phyloP scores from a whole-genome alignment of 2,797 vertebrate species.

The Notolabrus celidotus region DNA sequence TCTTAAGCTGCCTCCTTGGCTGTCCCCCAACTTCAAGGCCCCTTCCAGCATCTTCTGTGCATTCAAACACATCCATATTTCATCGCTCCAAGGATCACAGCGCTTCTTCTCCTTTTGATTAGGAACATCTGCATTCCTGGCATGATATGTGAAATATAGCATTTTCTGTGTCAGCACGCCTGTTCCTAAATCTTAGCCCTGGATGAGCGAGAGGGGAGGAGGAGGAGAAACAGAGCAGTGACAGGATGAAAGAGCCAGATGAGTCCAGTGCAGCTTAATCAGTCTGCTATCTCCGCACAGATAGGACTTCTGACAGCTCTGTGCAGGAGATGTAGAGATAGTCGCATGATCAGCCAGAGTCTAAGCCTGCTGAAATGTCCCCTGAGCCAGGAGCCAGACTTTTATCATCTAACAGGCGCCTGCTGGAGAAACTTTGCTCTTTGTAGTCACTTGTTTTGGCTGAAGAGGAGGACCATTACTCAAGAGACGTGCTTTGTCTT shows the following conservation, averaged over 20 bases:
- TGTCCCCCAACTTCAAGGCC: not conserved
- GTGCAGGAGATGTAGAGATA: not conserved
- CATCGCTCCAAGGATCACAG: not conserved
- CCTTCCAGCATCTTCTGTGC: slow-evolving; percentile 2
- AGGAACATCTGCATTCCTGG: slow-evolving; percentile 41
- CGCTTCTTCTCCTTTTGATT: slow-evolving; percentile 8
- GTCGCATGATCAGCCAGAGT: not conserved
- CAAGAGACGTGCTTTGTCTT: slow-evolving; percentile 9
- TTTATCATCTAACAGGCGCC: slow-evolving; percentile 52
- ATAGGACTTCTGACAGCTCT: slow-evolving; percentile 3
- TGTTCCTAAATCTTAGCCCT: slow-evolving; percentile 44
- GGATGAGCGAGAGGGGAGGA: slow-evolving; percentile 5
- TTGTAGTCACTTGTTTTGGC: slow-evolving; percentile 35
- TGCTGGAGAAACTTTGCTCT: slow-evolving; percentile 39
- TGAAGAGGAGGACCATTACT: slow-evolving; percentile 18
- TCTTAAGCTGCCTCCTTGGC: slow-evolving; percentile 28
- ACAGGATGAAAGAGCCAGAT: slow-evolving; percentile 39
- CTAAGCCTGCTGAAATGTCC: not conserved
- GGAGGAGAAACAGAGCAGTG: slow-evolving; percentile 22
- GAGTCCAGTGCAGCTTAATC: slow-evolving; percentile 25
- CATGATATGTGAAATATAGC: slow-evolving; percentile 12
- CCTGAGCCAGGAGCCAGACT: slow-evolving; percentile 33
- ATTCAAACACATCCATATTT: slow-evolving; percentile 35
- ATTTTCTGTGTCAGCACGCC: slow-evolving; percentile 33
- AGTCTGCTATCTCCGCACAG: slow-evolving; percentile 5